phyloP scores from a whole-genome alignment of 2,797 vertebrate species.

The Hypotaenidia okinawae region DNA sequence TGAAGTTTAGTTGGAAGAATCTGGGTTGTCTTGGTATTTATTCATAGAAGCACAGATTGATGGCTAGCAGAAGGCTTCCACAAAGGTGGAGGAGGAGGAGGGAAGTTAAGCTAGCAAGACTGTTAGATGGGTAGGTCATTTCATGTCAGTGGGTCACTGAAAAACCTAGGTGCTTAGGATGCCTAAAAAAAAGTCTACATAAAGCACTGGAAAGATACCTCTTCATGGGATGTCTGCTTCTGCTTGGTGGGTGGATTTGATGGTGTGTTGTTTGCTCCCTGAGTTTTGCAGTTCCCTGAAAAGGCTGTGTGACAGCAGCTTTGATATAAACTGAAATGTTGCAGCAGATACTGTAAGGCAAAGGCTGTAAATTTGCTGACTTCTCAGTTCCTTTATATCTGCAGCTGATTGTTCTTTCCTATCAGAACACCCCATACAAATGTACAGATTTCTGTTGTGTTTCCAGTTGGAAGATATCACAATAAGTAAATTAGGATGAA shows the following conservation, averaged over 20 bases:
- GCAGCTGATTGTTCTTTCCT: slow-evolving; percentile 48
- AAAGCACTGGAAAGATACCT: background rate
- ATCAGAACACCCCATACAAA: background rate
- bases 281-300: background rate
- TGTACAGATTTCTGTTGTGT: slow-evolving; percentile 16
- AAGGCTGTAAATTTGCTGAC: slow-evolving; percentile 49
- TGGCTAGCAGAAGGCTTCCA: background rate
- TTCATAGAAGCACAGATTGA: background rate
- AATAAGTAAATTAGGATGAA: background rate
- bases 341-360: slow-evolving; percentile 3
- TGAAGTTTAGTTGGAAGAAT: background rate
- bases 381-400: slow-evolving; percentile 23
- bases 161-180: slow-evolving; percentile 11
- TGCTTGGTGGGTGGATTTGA: background rate
- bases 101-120: background rate
- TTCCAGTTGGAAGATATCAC: background rate
- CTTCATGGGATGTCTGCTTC: rapidly evolving
- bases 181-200: background rate
- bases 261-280: background rate
- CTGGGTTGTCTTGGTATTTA: background rate
- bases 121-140: background rate
- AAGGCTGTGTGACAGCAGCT: background rate
- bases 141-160: background rate
- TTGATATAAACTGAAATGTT: background rate
- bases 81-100: background rate